These are phyloP conservation scores for Dicyrtoma fusca DNA, from an alignment of 2,888 invertebrate species.

Conservation along the genomic window DNA sequence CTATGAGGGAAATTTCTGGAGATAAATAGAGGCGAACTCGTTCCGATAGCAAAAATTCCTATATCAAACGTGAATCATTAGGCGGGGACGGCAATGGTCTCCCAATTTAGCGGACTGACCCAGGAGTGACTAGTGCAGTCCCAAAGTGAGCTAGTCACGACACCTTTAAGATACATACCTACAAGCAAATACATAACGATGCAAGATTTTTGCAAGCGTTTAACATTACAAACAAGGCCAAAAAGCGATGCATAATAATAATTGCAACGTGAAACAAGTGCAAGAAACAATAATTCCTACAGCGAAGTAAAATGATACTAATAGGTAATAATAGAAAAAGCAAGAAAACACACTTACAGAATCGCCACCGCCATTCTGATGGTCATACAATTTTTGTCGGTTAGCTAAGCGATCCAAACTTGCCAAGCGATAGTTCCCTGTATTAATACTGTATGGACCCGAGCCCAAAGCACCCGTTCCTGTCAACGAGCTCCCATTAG, in stretches of 20 bases:
- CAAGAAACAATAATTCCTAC: not conserved
- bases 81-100: too few species aligned
- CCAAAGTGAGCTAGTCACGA: not conserved
- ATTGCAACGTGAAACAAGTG: not conserved
- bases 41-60: too few species aligned
- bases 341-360: constrained; percentile 34
- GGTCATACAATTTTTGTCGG: constrained; percentile 79
- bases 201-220: too few species aligned
- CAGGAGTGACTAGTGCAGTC: too few species aligned
- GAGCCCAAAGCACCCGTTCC: constrained; percentile 30
- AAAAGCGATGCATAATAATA: not conserved
- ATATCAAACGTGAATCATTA: too few species aligned
- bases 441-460: constrained; percentile 61
- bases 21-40: too few species aligned
- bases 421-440: constrained; percentile 71
- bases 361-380: constrained; percentile 61
- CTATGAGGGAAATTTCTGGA: too few species aligned
- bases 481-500: constrained; percentile 55
- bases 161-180: not conserved
- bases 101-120: not conserved
- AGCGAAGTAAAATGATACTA: not conserved
- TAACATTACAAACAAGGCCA: not conserved
- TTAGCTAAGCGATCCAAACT: constrained; percentile 81
- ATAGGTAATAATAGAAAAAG: constrained; percentile 58
- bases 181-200: too few species aligned